Evolutionary conservation across 2,113 vertebrate genomes (phyloP).

Genomic region (Macquaria australasica): DNA sequence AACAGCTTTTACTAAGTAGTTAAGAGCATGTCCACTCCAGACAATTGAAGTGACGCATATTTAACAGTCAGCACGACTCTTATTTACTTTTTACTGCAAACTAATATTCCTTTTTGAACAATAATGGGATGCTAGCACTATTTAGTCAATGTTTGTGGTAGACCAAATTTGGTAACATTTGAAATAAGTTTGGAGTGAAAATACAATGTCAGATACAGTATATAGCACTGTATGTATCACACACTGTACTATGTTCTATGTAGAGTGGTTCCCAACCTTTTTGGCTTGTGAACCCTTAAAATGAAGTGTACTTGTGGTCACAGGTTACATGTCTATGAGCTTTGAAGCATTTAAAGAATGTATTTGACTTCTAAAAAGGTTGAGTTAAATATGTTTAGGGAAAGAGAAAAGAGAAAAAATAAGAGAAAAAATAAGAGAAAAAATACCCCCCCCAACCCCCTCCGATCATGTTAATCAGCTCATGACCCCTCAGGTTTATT

Average conservation of each 20-base stretch:
- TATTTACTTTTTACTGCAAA: neutral
- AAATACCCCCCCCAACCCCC: too few species aligned
- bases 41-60: neutral
- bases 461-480: neutral
- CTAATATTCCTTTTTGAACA: neutral
- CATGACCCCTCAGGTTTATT: neutral
- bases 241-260: neutral
- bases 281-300: neutral
- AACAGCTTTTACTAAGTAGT: slow-evolving; percentile 1
- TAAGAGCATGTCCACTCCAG: neutral
- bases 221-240: too few species aligned
- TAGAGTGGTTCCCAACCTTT: neutral
- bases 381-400: neutral
- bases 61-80: neutral
- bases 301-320: neutral
- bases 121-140: too few species aligned
- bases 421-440: neutral
- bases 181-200: neutral
- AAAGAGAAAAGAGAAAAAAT: neutral
- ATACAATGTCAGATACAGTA: neutral
- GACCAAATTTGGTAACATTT: neutral
- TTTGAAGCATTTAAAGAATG: neutral
- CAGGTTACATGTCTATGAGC: neutral
- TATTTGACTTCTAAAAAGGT: too few species aligned
- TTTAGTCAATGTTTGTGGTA: neutral